A percentile compares a stretch with the other conserved stretches of the same genome.
Conservation (phyloP, 2,888 invertebrate species). For the Nyleta sp. region DNA sequence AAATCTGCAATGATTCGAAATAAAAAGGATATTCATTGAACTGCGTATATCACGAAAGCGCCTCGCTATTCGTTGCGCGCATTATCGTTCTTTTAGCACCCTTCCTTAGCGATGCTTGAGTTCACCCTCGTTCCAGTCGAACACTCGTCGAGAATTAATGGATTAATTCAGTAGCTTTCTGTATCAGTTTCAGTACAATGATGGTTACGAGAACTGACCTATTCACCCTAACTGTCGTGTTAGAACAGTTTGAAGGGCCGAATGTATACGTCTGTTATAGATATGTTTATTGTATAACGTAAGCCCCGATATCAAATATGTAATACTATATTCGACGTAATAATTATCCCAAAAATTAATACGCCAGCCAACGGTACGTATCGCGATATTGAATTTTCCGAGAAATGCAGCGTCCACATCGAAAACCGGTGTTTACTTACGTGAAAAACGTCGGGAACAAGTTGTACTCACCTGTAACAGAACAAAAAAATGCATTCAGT, state of each 20-base stretch:
- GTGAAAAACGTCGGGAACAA: background rate
- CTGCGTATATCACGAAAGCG: conserved; percentile 16
- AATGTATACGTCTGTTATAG: conserved; percentile 45
- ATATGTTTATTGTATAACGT: conserved; percentile 49
- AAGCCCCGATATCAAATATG: conserved; percentile 26
- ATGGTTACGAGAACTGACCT: conserved; percentile 65
- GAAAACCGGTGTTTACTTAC: background rate
- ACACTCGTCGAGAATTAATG: conserved; percentile 63
- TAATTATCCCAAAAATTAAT: conserved; percentile 23
- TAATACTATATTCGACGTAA: conserved; percentile 19
- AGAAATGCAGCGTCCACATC: too few relatives aligned
- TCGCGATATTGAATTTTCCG: background rate
- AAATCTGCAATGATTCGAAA: conserved; percentile 13
- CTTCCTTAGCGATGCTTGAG: conserved; percentile 45
- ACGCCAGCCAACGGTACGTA: background rate
- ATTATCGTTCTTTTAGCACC: conserved; percentile 60
- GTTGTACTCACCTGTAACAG: conserved; percentile 32
- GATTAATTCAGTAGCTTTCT: conserved; percentile 65
- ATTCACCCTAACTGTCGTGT: conserved; percentile 62
- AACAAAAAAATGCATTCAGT: conserved; percentile 5
- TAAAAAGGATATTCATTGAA: conserved; percentile 49
- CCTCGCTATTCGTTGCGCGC: conserved; percentile 23
- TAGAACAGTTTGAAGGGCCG: conserved; percentile 49
- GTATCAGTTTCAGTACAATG: conserved; percentile 63
- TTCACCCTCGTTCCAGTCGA: conserved; percentile 62